phyloP scores from a whole-genome alignment of 1,140 invertebrate species.

The Colletes gigas region DNA sequence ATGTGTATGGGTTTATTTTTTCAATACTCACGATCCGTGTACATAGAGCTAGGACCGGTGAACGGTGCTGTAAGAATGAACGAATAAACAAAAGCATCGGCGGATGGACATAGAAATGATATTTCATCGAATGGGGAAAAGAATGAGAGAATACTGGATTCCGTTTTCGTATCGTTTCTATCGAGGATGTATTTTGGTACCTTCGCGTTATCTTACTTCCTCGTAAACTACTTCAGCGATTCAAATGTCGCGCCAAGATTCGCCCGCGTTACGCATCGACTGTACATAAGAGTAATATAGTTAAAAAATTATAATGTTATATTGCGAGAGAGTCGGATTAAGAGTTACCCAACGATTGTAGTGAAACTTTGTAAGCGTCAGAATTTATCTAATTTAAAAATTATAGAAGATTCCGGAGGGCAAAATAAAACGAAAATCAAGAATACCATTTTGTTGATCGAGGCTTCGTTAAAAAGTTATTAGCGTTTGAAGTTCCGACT shows the following conservation, averaged over 20 bases:
- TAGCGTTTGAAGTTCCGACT: too few relatives aligned
- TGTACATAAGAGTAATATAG: not conserved
- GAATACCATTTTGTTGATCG: too few relatives aligned
- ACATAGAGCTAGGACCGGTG: constrained; percentile 8
- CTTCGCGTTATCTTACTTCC: not conserved
- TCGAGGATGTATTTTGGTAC: not conserved
- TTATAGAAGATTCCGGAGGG: too few relatives aligned
- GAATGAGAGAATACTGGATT: not conserved
- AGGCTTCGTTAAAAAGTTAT: too few relatives aligned
- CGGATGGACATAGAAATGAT: not conserved
- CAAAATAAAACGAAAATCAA: too few relatives aligned
- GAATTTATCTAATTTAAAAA: too few relatives aligned
- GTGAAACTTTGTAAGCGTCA: too few relatives aligned
- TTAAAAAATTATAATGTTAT: not conserved
- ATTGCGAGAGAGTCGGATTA: too few relatives aligned
- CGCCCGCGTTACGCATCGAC: not conserved
- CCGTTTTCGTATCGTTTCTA: constrained; percentile 18
- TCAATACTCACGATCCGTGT: constrained; percentile 36
- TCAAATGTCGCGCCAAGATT: too few relatives aligned
- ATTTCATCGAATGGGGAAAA: not conserved
- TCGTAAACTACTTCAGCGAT: not conserved
- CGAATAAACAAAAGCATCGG: not conserved
- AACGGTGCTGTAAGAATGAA: constrained; percentile 22
- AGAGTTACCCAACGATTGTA: too few relatives aligned
- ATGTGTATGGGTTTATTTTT: constrained; percentile 41